A percentile compares a stretch with the other conserved stretches of the same genome.
Conservation (phyloP, 1,140 invertebrate genomes). For the Drosophila ercepeae region DNA sequence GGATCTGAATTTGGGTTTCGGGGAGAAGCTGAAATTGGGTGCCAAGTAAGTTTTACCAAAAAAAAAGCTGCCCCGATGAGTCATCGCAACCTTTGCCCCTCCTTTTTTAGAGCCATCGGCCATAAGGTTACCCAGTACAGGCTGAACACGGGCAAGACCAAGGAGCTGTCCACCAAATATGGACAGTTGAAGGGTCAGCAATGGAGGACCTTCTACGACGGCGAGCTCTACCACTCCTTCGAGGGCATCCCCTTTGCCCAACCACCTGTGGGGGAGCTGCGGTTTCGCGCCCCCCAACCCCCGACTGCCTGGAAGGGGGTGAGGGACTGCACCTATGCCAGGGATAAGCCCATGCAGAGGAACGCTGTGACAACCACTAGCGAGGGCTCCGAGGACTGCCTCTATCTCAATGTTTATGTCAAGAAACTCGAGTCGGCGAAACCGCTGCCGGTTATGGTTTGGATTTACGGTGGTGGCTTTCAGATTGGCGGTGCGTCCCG, state of each 20-base stretch:
- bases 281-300: slow-evolving; percentile 86
- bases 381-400: slow-evolving; percentile 69
- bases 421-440: slow-evolving; percentile 61
- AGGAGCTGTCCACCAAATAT: slow-evolving; percentile 46
- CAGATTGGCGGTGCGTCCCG: slow-evolving; percentile 84
- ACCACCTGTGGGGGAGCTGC: slow-evolving; percentile 87
- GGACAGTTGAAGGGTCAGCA: slow-evolving; percentile 64
- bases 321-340: slow-evolving; percentile 80
- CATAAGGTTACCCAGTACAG: slow-evolving; percentile 64
- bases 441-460: slow-evolving; percentile 87
- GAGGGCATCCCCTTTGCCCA: slow-evolving; percentile 88
- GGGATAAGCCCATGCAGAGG: slow-evolving; percentile 61
- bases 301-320: slow-evolving; percentile 85
- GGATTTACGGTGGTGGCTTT: slow-evolving; percentile 89
- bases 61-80: slow-evolving; percentile 2
- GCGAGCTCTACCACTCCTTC: slow-evolving; percentile 76
- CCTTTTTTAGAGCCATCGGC: slow-evolving; percentile 38
- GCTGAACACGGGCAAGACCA: slow-evolving; percentile 50
- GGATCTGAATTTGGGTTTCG: slow-evolving; percentile 56
- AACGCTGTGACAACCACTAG: slow-evolving; percentile 29
- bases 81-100: slow-evolving; percentile 14
- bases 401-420: slow-evolving; percentile 73
- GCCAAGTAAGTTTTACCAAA: slow-evolving; percentile 59
- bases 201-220: slow-evolving; percentile 64
- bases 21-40: slow-evolving; percentile 56